Conservation (phyloP, 2,888 invertebrate genomes). For the Polia nebulosa region DNA sequence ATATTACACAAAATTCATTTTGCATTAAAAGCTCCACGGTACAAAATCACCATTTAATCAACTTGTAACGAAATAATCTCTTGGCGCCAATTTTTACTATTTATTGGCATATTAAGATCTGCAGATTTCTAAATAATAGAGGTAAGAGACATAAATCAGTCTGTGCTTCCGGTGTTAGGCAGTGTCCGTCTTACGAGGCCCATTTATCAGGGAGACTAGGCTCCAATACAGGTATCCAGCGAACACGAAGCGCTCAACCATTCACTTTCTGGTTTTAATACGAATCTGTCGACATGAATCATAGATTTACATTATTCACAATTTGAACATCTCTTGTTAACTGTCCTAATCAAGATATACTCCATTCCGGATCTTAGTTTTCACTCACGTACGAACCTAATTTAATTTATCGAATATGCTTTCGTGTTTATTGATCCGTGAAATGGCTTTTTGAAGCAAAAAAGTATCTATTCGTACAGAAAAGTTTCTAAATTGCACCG, state of each 20-base stretch:
- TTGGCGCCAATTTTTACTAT: conserved; percentile 49
- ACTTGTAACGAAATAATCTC: conserved; percentile 31
- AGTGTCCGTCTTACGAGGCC: conserved; percentile 60
- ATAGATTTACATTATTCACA: conserved; percentile 38
- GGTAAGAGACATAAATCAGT: conserved; percentile 76
- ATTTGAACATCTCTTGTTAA: not conserved
- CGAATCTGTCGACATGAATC: conserved; percentile 50
- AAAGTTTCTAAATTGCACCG: conserved; percentile 75
- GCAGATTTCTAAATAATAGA: conserved; percentile 81
- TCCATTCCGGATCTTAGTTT: conserved; percentile 46
- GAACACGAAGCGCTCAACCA: conserved; percentile 31
- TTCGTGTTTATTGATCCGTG: conserved; percentile 73
- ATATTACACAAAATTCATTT: not conserved
- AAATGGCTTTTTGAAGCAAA: conserved; percentile 71
- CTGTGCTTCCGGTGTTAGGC: conserved; percentile 76
- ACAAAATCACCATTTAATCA: conserved; percentile 14
- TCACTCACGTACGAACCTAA: conserved; percentile 68
- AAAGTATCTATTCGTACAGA: conserved; percentile 68
- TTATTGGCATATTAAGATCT: conserved; percentile 76
- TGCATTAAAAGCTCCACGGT: not conserved
- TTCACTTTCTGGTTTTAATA: conserved; percentile 46
- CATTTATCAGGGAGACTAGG: conserved; percentile 69
- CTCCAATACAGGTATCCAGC: conserved; percentile 60
- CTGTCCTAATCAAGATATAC: conserved; percentile 49
- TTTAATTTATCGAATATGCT: conserved; percentile 69